A percentile compares a stretch with the other conserved stretches of the same genome.
These are phyloP conservation scores for Montifringilla adamsi DNA, from an alignment of 2,113 vertebrate species.

Conservation along the genomic window DNA sequence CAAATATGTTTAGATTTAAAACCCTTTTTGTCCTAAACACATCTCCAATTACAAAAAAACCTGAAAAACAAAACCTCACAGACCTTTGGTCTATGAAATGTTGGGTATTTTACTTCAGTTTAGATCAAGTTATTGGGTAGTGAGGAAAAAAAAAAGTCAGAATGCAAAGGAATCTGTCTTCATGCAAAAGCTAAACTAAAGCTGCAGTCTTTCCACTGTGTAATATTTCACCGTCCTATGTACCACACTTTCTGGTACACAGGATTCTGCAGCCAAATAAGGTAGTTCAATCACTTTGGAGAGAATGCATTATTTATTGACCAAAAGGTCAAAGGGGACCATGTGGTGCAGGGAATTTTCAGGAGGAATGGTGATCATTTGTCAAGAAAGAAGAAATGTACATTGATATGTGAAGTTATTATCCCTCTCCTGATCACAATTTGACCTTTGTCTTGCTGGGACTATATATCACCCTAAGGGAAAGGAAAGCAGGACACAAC, in stretches of 20 bases:
- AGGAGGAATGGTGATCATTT: slow-evolving; percentile 48
- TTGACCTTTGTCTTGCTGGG: slow-evolving; percentile 50
- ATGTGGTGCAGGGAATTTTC: slow-evolving; percentile 44
- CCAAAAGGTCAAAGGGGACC: slow-evolving; percentile 61
- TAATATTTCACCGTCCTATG: slow-evolving; percentile 55
- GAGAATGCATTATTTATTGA: slow-evolving; percentile 69
- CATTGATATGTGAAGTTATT: slow-evolving; percentile 54
- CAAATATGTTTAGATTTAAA: not conserved
- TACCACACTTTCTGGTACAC: slow-evolving; percentile 7
- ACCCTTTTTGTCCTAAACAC: not conserved
- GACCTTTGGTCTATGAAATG: not conserved
- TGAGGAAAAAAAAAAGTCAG: not conserved
- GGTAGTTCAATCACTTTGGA: slow-evolving; percentile 32
- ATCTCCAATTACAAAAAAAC: not conserved
- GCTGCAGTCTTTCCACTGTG: not conserved
- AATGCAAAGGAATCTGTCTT: not conserved
- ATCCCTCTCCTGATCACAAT: slow-evolving; percentile 35
- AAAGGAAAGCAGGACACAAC: slow-evolving; percentile 1
- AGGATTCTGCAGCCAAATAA: slow-evolving; percentile 40
- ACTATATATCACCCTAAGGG: slow-evolving; percentile 34
- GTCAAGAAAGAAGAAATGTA: slow-evolving; percentile 52
- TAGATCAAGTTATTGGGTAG: not conserved
- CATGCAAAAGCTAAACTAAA: not conserved
- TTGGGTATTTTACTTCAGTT: not conserved
- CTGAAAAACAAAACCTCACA: not conserved